Percentiles rank a stretch among this genome's conserved stretches.
These are phyloP conservation scores for Girardinichthys multiradiatus DNA, from an alignment of 2,113 vertebrate genomes.

Conservation along the genomic window DNA sequence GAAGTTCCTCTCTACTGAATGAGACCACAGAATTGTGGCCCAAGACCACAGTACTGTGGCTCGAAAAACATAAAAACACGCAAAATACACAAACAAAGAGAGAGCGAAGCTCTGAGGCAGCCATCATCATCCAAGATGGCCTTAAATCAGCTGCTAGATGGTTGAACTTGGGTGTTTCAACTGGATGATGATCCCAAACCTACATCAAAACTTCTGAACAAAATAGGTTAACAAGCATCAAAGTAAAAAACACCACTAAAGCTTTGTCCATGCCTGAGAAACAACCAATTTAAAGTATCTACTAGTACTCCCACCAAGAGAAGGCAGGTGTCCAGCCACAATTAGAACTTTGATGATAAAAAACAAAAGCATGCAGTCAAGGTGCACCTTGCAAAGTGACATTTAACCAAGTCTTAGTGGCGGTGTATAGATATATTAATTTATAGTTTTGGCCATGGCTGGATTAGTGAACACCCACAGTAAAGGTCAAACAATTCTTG, in stretches of 20 bases:
- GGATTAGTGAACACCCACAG: no score
- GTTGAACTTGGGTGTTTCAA: no score
- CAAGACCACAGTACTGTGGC: no score
- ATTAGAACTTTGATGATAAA: background rate
- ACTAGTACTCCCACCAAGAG: background rate
- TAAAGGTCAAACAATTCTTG: background rate
- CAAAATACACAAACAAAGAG: no score
- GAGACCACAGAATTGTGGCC: no score
- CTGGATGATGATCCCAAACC: no score
- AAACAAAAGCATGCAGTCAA: background rate
- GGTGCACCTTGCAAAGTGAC: background rate
- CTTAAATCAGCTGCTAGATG: no score
- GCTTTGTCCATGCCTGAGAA: background rate
- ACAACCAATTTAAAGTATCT: background rate
- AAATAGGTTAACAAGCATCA: background rate
- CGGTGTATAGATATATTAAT: background rate
- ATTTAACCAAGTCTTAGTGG: background rate
- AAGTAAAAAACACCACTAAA: background rate
- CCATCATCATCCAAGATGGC: no score
- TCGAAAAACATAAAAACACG: no score
- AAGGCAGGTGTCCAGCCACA: background rate
- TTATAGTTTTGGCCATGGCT: background rate
- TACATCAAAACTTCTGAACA: no score
- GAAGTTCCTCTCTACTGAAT: no score
- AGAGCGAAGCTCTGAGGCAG: no score